Percentiles rank a stretch among this genome's conserved stretches.
phyloP scores from a whole-genome alignment of 2,797 vertebrate genomes.

The Leptodactylus fallax region DNA sequence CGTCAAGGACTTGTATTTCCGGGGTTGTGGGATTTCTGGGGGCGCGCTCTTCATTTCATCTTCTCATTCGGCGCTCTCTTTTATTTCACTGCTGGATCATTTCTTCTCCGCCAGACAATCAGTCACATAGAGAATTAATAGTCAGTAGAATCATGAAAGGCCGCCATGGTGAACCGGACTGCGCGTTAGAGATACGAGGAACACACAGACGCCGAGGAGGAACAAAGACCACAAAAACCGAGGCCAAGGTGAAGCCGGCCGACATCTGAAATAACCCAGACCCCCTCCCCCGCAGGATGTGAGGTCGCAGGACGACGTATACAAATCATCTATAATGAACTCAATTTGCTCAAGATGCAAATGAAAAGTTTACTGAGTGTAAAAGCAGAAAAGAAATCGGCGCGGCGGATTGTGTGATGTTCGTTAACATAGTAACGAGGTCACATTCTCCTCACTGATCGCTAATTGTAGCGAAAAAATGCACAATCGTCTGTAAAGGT shows the following conservation, averaged over 20 bases:
- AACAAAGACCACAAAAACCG: conserved; percentile 16
- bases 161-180: conserved; percentile 2
- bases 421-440: not conserved
- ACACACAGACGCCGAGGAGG: not conserved
- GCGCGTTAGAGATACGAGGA: conserved; percentile 39
- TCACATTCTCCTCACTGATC: too few relatives aligned
- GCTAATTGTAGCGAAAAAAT: too few relatives aligned
- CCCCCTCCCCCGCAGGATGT: conserved; percentile 4
- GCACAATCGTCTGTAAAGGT: too few relatives aligned
- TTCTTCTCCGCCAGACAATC: conserved; percentile 1
- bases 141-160: conserved; percentile 36
- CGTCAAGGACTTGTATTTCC: not conserved
- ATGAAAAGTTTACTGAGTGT: conserved; percentile 5
- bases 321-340: conserved; percentile 38
- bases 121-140: not conserved
- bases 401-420: not conserved
- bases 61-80: not conserved
- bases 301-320: conserved; percentile 9
- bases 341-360: not conserved
- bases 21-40: not conserved
- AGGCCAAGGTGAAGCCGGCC: conserved; percentile 2
- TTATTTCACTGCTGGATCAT: not conserved
- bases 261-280: not conserved
- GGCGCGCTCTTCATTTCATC: not conserved
- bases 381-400: not conserved